Evolutionary conservation across 2,888 invertebrate genomes (phyloP).

Genomic region (Mactromeris polynyma): DNA sequence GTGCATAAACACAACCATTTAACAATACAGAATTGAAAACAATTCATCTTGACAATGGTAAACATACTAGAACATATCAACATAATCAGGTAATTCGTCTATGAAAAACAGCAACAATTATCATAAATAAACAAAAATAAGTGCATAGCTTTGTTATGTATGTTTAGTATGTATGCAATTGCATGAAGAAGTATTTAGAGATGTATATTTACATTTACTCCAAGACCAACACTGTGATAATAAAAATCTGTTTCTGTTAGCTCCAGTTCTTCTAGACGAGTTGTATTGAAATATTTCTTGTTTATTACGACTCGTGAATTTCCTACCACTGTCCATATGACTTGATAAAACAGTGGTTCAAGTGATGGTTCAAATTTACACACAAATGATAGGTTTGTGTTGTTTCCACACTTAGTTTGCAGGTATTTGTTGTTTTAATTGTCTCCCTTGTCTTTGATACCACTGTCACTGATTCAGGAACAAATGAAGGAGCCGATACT

Average conservation of each 20-base stretch:
- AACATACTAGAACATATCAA: too few species aligned
- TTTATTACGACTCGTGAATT: background rate
- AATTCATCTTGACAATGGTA: too few species aligned
- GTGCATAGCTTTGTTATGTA: too few species aligned
- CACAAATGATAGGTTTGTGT: slow-evolving; percentile 6
- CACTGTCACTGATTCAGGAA: background rate
- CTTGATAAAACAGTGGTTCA: slow-evolving; percentile 33
- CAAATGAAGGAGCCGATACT: slow-evolving; percentile 26
- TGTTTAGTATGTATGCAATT: too few species aligned
- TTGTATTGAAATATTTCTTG: slow-evolving; percentile 29
- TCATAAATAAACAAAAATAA: too few species aligned
- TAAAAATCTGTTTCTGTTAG: slow-evolving; percentile 31
- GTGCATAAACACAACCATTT: too few species aligned
- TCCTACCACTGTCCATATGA: slow-evolving; percentile 23
- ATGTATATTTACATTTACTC: slow-evolving; percentile 24
- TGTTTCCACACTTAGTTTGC: too few species aligned
- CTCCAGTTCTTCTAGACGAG: background rate
- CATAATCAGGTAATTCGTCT: too few species aligned
- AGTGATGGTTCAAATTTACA: slow-evolving; percentile 38
- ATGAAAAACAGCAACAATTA: too few species aligned
- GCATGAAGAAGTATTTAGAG: background rate
- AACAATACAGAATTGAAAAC: too few species aligned
- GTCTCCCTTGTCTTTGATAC: background rate
- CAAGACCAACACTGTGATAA: slow-evolving; percentile 18
- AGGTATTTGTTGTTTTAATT: too few species aligned